Conservation (phyloP, 2,888 invertebrate species). For the Ypsolopha scabrella region DNA sequence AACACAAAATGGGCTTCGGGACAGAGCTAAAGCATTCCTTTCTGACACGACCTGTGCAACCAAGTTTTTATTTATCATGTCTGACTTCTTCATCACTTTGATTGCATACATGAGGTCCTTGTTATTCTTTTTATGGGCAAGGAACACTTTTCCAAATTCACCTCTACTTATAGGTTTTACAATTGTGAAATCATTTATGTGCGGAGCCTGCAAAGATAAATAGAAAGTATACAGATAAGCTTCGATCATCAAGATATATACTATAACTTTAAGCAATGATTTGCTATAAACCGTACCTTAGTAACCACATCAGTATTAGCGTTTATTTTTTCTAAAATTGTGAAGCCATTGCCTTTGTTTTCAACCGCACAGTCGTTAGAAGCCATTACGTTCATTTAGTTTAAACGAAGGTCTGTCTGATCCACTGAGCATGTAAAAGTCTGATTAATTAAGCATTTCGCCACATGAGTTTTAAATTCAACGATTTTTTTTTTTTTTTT, state of each 20-base stretch:
- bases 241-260: too few species aligned
- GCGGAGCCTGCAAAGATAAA: conserved; percentile 68
- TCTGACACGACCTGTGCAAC: conserved; percentile 92
- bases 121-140: conserved; percentile 89
- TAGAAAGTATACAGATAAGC: not conserved
- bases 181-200: conserved; percentile 91
- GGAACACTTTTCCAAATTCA: conserved; percentile 95
- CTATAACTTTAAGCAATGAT: too few species aligned
- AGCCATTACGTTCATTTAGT: conserved; percentile 21
- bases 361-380: conserved; percentile 27
- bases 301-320: conserved; percentile 33
- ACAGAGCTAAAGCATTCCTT: conserved; percentile 90
- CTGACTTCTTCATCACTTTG: conserved; percentile 95
- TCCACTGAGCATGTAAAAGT: too few species aligned
- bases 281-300: conserved; percentile 28
- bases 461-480: too few species aligned
- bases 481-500: too few species aligned
- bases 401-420: too few species aligned
- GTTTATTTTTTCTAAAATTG: conserved; percentile 60
- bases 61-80: conserved; percentile 97
- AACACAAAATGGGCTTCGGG: conserved; percentile 94
- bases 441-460: too few species aligned
- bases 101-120: conserved; percentile 89
- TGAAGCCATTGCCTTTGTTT: conserved; percentile 31
- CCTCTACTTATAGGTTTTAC: conserved; percentile 95